phyloP scores from a whole-genome alignment of 2,113 vertebrate species.

The Sula dactylatra region DNA sequence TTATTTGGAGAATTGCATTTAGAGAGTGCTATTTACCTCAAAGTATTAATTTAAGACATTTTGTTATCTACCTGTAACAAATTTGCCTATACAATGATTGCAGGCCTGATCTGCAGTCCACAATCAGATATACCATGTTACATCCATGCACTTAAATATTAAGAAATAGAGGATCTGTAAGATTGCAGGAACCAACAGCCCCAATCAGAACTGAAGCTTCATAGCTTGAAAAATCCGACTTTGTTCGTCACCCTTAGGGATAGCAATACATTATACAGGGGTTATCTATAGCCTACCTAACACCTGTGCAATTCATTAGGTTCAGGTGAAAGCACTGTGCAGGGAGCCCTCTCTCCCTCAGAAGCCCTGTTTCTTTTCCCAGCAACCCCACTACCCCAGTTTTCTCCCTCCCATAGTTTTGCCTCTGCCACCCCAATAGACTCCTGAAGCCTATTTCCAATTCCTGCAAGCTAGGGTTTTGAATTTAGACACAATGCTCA shows the following conservation, averaged over 20 bases:
- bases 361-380: background rate
- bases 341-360: background rate
- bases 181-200: background rate
- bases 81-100: background rate
- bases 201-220: background rate
- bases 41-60: background rate
- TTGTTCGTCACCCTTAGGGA: background rate
- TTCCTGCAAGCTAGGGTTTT: background rate
- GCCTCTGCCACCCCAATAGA: background rate
- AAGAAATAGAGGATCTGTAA: background rate
- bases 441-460: background rate
- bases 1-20: background rate
- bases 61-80: background rate
- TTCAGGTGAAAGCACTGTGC: background rate
- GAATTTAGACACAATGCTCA: background rate
- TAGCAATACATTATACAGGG: background rate
- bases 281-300: background rate
- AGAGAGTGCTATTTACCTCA: background rate
- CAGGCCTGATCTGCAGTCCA: background rate
- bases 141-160: background rate
- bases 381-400: background rate
- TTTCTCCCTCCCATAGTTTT: background rate
- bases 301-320: background rate
- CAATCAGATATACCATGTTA: background rate
- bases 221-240: background rate